A percentile compares a stretch with the other conserved stretches of the same genome.
Evolutionary conservation across 2,888 invertebrate genomes (phyloP).

Genomic region (Leucoma salicis): DNA sequence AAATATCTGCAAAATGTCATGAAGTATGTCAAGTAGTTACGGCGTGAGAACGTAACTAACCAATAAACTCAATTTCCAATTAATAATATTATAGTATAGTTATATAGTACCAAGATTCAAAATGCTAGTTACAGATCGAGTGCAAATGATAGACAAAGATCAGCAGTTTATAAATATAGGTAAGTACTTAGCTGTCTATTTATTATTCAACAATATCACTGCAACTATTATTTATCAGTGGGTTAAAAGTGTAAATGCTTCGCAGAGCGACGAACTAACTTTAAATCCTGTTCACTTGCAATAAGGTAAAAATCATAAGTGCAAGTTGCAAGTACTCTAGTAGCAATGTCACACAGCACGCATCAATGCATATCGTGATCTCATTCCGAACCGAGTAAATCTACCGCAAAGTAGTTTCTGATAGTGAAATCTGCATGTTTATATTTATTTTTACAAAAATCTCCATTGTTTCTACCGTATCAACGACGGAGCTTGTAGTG

Average conservation of each 20-base stretch:
- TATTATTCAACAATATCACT: constrained; percentile 41
- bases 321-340: constrained; percentile 14
- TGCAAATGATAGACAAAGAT: neutral
- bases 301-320: constrained; percentile 19
- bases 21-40: no score
- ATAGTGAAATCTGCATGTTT: constrained; percentile 2
- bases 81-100: no score
- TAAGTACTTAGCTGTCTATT: constrained; percentile 27
- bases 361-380: constrained; percentile 49
- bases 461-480: no score
- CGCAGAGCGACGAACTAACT: constrained; percentile 10
- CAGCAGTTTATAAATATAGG: constrained; percentile 10
- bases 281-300: constrained; percentile 17
- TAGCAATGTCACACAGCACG: constrained; percentile 61
- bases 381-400: constrained; percentile 43
- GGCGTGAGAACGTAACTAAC: no score
- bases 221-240: constrained; percentile 40
- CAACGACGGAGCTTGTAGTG: no score
- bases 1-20: no score
- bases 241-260: constrained; percentile 38
- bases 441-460: neutral
- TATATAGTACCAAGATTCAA: constrained; percentile 9
- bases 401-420: constrained; percentile 8
- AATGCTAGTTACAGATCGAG: constrained; percentile 3
- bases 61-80: no score